Conservation (phyloP, 1,140 invertebrate species). For the Argopecten irradians region DNA sequence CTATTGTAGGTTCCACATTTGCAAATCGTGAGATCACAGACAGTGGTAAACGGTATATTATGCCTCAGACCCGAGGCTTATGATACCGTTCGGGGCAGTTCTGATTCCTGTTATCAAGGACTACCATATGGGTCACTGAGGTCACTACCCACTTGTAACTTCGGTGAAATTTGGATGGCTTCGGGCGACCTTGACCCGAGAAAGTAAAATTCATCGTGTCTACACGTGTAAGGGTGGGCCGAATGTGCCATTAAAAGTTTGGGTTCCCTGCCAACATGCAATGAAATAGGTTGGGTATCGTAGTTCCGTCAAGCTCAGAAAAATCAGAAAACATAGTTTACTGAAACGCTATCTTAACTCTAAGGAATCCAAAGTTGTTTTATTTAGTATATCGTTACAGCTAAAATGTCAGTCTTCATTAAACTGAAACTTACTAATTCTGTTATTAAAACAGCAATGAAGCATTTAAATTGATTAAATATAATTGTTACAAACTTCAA, state of each 20-base stretch:
- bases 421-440: too few relatives aligned
- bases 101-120: constrained; percentile 67
- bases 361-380: too few relatives aligned
- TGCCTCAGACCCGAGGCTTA: constrained; percentile 72
- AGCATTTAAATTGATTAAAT: too few relatives aligned
- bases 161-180: constrained; percentile 80
- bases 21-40: constrained; percentile 63
- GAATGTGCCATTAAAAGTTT: constrained; percentile 65
- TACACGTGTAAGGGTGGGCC: constrained; percentile 69
- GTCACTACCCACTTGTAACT: constrained; percentile 82
- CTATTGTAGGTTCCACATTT: constrained; percentile 61
- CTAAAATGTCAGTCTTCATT: too few relatives aligned
- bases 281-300: constrained; percentile 80
- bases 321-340: too few relatives aligned
- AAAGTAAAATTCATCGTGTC: constrained; percentile 82
- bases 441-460: too few relatives aligned
- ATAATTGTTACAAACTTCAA: too few relatives aligned
- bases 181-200: constrained; percentile 69
- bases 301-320: too few relatives aligned
- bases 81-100: constrained; percentile 67
- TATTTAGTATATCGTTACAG: too few relatives aligned
- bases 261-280: constrained; percentile 83
- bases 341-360: too few relatives aligned
- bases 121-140: constrained; percentile 59
- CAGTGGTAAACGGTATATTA: constrained; percentile 68